Evolutionary conservation across 2,113 vertebrate genomes (phyloP).

Genomic region (Ochotona princeps): DNA sequence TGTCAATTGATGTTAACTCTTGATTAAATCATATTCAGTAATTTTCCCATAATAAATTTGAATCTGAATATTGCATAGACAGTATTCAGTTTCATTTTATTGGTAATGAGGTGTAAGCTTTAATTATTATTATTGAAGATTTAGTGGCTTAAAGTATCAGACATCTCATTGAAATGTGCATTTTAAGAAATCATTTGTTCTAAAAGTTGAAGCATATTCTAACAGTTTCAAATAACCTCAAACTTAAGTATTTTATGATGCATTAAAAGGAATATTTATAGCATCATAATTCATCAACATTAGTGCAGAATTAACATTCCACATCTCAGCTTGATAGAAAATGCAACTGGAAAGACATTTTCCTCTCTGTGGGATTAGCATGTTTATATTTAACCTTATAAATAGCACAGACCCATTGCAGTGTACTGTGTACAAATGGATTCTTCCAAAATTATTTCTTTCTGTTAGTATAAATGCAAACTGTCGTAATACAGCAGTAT

Average conservation of each 20-base stretch:
- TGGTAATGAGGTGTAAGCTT: conserved; percentile 64
- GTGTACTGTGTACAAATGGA: conserved; percentile 73
- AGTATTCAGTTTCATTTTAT: conserved; percentile 59
- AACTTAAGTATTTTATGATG: conserved; percentile 69
- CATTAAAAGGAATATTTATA: conserved; percentile 82
- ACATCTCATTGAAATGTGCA: conserved; percentile 69
- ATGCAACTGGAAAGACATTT: conserved; percentile 73
- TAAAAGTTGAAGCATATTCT: conserved; percentile 74
- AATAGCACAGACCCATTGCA: conserved; percentile 79
- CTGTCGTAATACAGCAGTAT: not conserved
- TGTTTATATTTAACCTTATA: conserved; percentile 81
- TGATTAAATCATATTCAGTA: conserved; percentile 5
- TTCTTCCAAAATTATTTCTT: conserved; percentile 74
- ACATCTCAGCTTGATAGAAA: conserved; percentile 70
- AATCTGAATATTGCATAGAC: conserved; percentile 59
- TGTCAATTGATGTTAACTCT: not conserved
- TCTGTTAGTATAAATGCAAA: conserved; percentile 16
- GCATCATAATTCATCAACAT: conserved; percentile 61
- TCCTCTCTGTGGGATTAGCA: conserved; percentile 66
- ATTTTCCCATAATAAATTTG: conserved; percentile 53
- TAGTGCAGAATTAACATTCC: conserved; percentile 73
- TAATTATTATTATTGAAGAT: conserved; percentile 69
- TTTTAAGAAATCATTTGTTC: conserved; percentile 82
- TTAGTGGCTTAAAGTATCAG: conserved; percentile 36
- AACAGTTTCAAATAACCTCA: conserved; percentile 77